Evolutionary conservation across 2,797 vertebrate species (phyloP), one percentile per base, ranked within the genome.

Genomic region (Liasis olivaceus): DNA sequence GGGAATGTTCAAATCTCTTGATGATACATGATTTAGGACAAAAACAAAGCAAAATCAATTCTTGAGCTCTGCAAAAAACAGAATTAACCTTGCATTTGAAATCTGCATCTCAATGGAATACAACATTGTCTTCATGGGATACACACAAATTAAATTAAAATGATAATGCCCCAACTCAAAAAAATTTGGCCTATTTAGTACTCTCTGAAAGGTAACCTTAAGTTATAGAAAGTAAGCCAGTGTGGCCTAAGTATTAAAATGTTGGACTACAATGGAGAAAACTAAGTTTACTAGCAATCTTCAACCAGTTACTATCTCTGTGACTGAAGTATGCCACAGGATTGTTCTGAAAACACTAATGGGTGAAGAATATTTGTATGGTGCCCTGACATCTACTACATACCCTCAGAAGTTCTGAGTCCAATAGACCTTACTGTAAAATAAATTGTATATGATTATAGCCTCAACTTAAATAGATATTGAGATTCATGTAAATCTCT

Each of bases 1-100:
- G 63, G 88, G 84, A 90, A 87, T 56, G 47, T 31, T 8, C 20
- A 89, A 85, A 86, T 92, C 63, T 90, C 88, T 85, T 89, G 72
- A 85, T 64, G 62, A 89, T 69, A 90, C 36, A 72, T 58, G 64
- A 72, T 92, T 92, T 92, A 90, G 92, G 84, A 89, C 69, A 88
- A 92, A 89, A 92, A 60, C 62, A 89, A 89, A 92, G 77, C 77
- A 64, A 85, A 89, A 92, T 89, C 60, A 92, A 85, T 92, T 89
- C 59, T 63, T 69, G 51, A 69, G 31, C 85, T 87, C 64, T 59
- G 56, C 22, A 36, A 87, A 91, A 91, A 87, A 87, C 64, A 92
- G 88, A 90, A 87, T 87, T 92, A 85, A 90, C 42, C 84, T 87
- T 90, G 36, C 28, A 47, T 90, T 90, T 90, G 64, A 54, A 92